A percentile compares a stretch with the other conserved stretches of the same genome.
Evolutionary conservation across 2,888 invertebrate genomes (phyloP).

Genomic region (Microdon myrmicae): DNA sequence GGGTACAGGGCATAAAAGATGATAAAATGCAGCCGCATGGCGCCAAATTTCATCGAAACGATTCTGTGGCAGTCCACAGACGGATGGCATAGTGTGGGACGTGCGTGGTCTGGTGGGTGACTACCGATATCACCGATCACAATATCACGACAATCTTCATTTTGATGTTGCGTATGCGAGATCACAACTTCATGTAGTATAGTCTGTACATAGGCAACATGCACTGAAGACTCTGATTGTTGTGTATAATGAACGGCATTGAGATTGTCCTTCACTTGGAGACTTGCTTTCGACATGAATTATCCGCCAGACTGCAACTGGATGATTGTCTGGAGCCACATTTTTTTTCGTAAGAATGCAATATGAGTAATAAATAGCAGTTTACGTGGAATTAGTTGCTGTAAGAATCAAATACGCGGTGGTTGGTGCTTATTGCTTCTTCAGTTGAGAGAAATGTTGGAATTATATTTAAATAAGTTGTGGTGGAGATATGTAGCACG

Average conservation of each 20-base stretch:
- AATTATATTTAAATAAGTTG: too few species aligned
- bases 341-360: too few species aligned
- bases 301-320: too few species aligned
- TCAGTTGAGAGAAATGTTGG: too few species aligned
- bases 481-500: too few species aligned
- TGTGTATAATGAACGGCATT: conserved; percentile 30
- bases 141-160: conserved; percentile 12
- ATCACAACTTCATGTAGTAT: conserved; percentile 14
- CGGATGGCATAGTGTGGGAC: too few species aligned
- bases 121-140: conserved; percentile 39
- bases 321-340: too few species aligned
- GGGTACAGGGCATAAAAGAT: conserved; percentile 40
- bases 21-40: conserved; percentile 52
- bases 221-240: too few species aligned
- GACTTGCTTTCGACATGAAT: conserved; percentile 19
- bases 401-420: too few species aligned
- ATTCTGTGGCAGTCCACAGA: conserved; percentile 23
- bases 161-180: conserved; percentile 19
- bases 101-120: conserved; percentile 27
- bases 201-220: conserved; percentile 11
- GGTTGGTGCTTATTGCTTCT: too few species aligned
- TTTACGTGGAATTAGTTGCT: too few species aligned
- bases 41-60: conserved; percentile 44
- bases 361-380: too few species aligned
- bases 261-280: conserved; percentile 13